Evolutionary conservation across 1,140 invertebrate genomes (phyloP), one percentile per base, ranked within the genome.

Genomic region (Dinoponera quadriceps): DNA sequence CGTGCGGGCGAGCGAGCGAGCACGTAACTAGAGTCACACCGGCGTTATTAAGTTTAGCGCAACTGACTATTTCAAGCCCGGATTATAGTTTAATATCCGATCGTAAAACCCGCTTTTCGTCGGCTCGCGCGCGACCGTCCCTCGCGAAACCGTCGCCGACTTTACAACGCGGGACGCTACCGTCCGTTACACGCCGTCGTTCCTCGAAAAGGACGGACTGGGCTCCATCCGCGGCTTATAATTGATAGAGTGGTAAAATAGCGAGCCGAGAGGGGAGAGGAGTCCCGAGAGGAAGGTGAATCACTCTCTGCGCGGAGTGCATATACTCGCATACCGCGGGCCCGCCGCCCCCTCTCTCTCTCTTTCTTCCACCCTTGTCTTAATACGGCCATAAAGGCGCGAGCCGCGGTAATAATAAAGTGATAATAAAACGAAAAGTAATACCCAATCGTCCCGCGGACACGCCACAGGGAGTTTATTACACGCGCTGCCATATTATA

Each of bases 361-460:
- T 33, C 29, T 33, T 5, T 33, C n/a, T n/a, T n/a, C n/a, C n/a
- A n/a, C 38, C 38, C 38, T 44, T 25, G 77, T 55, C 87, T 91
- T 91, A 91, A 92, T 91, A 91, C 86, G 90, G 65, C 87, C 83
- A 82, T 92, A 92, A 92, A 90, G 69, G 77, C 87, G 68, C 87
- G 63, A 91, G 81, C 83, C 78, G 89, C 82, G 63, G 90, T 90
- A 91, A 91, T 92, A 92, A 92, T 92, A 91, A 92, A 92, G 91
- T 84, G 91, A 92, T 92, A 91, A 92, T 92, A 92, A 92, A 92
- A 92, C 85, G 90, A 90, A 91, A 92, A 90, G 83, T 91, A 91
- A 90, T 88, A 85, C 71, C 86, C 87, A 88, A 90, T 89, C 86
- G 90, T 90, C 85, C 77, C 57, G 83, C 88, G 55, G 86, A 87